Evolutionary conservation across 2,797 vertebrate genomes (phyloP), one percentile per base, ranked within the genome.

Genomic region (Sebastes reedi): DNA sequence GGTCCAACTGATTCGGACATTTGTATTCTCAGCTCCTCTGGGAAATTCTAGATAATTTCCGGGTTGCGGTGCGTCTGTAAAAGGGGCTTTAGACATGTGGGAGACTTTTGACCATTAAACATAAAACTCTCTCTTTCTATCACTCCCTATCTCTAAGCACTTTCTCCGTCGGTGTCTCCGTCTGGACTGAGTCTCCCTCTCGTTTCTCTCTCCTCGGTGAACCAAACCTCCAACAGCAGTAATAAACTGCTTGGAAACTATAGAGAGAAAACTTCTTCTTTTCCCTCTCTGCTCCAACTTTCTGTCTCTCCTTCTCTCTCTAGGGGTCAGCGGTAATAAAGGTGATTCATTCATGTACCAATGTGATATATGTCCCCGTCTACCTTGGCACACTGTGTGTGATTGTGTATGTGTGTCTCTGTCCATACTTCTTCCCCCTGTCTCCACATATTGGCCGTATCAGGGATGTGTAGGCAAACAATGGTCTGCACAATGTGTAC

Each of bases 281-380:
- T 0, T 9, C 24, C 52, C n/a, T 13, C 5, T 56, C 3, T 8
- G 13, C 59, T 77, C 62, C 74, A 13, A 62, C 39, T 64, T 27
- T 64, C 50, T 75, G 46, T 29, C 39, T 58, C 22, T 67, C 32
- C 20, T 3, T 30, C 8, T 77, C 39, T 81, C 74, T 81, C 69
- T 54, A 4, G 69, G 66, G 68, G 60, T 90, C 81, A 83, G 70
- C 58, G 71, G 82, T 83, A 91, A 90, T 92, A 92, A 91, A 88
- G 34, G 77, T 92, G 87, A 91, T 91, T 92, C 64, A 93, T 90
- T 86, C 71, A 46, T 65, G 80, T 81, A 79, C 52, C 46, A 70
- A 86, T 83, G 71, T 90, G 83, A 91, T 89, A 61, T 88, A 89
- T 84, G 75, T 74, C 71, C 65, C 67, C 29, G 65, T 88, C 74